Percentiles rank a stretch among this genome's conserved stretches.
Conservation (phyloP, 2,888 invertebrate species). For the Matsumyia berberina region DNA sequence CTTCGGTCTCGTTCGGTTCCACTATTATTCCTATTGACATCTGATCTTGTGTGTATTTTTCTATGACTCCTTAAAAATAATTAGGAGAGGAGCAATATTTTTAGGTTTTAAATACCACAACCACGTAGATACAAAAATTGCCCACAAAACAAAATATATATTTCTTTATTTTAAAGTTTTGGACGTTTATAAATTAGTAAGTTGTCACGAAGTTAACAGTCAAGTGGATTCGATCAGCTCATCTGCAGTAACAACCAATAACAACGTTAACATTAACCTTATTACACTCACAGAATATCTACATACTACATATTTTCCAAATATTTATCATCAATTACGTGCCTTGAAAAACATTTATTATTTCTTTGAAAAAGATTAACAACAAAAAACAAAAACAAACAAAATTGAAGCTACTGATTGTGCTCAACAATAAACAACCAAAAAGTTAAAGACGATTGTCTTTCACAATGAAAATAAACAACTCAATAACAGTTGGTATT, state of each 20-base stretch:
- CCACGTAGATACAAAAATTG: too few relatives aligned
- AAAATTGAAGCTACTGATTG: neutral
- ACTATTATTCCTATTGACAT: too few relatives aligned
- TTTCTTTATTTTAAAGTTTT: too few relatives aligned
- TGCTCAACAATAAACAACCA: neutral
- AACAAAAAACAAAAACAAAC: neutral
- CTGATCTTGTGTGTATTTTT: too few relatives aligned
- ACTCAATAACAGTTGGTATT: neutral
- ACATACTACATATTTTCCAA: neutral
- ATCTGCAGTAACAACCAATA: neutral
- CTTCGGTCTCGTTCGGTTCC: too few relatives aligned
- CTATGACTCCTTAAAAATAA: too few relatives aligned
- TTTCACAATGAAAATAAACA: neutral
- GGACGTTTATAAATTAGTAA: too few relatives aligned
- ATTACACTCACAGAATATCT: neutral
- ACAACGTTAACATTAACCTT: neutral
- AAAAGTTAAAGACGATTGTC: neutral
- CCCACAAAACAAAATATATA: too few relatives aligned
- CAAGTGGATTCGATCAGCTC: too few relatives aligned
- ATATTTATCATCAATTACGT: constrained; percentile 31
- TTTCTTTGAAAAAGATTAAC: neutral
- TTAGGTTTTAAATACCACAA: too few relatives aligned
- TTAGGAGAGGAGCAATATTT: too few relatives aligned
- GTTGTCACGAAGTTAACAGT: neutral
- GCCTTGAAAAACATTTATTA: constrained; percentile 42